These are phyloP conservation scores for Archaeoteleia sp. DNA, from an alignment of 2,888 invertebrate species.

Conservation along the genomic window DNA sequence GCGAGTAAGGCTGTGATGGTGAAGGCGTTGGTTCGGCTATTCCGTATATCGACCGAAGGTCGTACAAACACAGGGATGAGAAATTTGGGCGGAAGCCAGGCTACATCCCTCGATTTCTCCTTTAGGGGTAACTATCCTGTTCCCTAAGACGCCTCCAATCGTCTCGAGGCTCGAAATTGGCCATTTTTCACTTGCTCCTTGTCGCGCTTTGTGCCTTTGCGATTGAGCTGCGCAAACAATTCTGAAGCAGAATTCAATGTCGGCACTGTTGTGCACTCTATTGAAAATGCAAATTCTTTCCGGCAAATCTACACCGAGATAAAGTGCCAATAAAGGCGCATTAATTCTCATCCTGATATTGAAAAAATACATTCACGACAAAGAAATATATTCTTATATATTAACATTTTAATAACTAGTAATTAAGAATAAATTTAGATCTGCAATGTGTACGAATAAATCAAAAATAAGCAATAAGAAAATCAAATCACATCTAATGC, in stretches of 20 bases:
- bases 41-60: conserved; percentile 60
- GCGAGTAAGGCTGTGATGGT: conserved; percentile 2
- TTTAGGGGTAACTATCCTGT: conserved; percentile 36
- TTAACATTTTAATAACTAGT: too few species aligned
- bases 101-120: conserved; percentile 41
- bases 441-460: too few species aligned
- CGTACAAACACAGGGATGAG: conserved; percentile 51
- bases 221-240: conserved; percentile 41
- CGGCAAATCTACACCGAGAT: conserved; percentile 4
- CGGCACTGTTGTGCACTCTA: conserved; percentile 22
- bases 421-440: too few species aligned
- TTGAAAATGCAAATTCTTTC: conserved; percentile 38
- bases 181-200: conserved; percentile 50
- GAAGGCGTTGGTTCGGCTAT: conserved; percentile 59
- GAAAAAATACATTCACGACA: too few species aligned
- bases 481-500: too few species aligned
- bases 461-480: too few species aligned
- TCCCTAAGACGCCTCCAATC: conserved; percentile 39
- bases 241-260: conserved; percentile 23
- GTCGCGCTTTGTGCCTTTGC: conserved; percentile 30
- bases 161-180: conserved; percentile 50
- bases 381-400: too few species aligned
- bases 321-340: conserved; percentile 5
- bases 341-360: too few species aligned
- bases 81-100: conserved; percentile 51